Base-by-base conservation (phyloP, 2,888 invertebrate genomes). In the Parapristionchus giblindavisi region DNA sequence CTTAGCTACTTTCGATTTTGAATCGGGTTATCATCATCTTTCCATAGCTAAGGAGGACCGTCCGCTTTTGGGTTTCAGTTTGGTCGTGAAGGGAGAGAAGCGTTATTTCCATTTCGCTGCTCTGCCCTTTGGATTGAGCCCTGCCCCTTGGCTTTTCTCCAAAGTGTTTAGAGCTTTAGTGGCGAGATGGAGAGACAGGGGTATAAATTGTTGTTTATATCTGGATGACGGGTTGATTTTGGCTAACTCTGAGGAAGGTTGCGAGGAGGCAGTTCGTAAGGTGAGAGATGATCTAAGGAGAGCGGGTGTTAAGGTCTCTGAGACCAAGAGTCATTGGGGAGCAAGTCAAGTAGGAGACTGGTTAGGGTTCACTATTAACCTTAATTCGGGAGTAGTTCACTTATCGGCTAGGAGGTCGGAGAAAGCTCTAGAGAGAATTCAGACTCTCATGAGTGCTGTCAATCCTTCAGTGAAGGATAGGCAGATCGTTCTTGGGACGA, bases 1-100 rank as follows among this genome's bases (percentile, higher is more conserved):
- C 36, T 11, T 17, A 8, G 40, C 36, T 34, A n/a, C 70, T 2
- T 70, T 70, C 27, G 70, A 70, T 27, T 24, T 70, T 14, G 38
- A 51, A n/a, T 40, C 52, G 2, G 70, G 70, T 1, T 70, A 70
- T 54, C 70, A 70, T 40, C 70, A 70, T 36, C 11, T 70, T 21
- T 6, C 34, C 27, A 66, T 66, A 1, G 66, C 8, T 24, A n/a
- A n/a, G n/a, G 1, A 32, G 2, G 52, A 51, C 54, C 32, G 17
- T 24, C 34, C 17, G 3, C 36, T 54, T 24, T 17, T 52, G 36
- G 24, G 54, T 3, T 54, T 54, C n/a, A 0, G 1, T 1, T 70
- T 52, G 70, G 24, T n/a, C n/a, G n/a, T n/a, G n/a, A n/a, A n/a
- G n/a, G n/a, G n/a, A n/a, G n/a, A n/a, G 2, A 38, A 17, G 1